Conservation (phyloP, 2,113 vertebrate genomes). For the Forbesichthys papilliferus region DNA sequence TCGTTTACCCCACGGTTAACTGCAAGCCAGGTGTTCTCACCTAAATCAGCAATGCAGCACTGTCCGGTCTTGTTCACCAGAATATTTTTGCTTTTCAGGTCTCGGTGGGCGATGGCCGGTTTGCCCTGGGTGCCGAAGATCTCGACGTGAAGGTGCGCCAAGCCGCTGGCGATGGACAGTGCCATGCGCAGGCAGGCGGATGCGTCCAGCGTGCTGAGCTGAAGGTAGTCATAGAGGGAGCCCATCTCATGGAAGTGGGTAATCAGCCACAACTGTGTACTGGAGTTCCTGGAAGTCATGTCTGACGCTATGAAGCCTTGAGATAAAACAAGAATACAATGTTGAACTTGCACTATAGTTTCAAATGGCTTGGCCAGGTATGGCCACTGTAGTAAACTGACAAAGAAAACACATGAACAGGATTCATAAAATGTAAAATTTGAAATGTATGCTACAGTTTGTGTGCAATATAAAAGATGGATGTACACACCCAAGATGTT, state of each 20-base stretch:
- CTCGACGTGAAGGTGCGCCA: constrained; percentile 95
- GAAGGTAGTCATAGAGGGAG: constrained; percentile 95
- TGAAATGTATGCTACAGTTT: background rate
- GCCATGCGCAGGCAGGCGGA: constrained; percentile 91
- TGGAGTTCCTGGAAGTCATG: constrained; percentile 98
- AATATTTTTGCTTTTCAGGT: constrained; percentile 99
- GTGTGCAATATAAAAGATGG: too few species aligned
- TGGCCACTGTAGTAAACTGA: background rate
- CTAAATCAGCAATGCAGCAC: constrained; percentile 97
- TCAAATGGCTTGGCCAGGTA: background rate
- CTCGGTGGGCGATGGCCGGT: constrained; percentile 93
- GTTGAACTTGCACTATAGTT: background rate
- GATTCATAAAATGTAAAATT: background rate
- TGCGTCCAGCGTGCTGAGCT: constrained; percentile 91
- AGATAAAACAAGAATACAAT: constrained; percentile 1
- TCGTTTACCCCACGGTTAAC: too few species aligned
- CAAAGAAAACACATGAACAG: background rate
- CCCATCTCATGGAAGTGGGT: constrained; percentile 99
- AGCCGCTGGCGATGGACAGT: constrained; percentile 91
- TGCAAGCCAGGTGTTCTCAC: constrained; percentile 69
- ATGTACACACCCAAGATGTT: constrained; percentile 90
- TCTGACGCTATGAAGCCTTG: constrained; percentile 96
- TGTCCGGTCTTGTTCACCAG: constrained; percentile 96
- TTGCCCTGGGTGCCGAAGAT: constrained; percentile 99
- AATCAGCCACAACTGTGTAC: constrained; percentile 97